Evolutionary conservation across 1,140 invertebrate species (phyloP).

Genomic region (Ceratina calcarata): DNA sequence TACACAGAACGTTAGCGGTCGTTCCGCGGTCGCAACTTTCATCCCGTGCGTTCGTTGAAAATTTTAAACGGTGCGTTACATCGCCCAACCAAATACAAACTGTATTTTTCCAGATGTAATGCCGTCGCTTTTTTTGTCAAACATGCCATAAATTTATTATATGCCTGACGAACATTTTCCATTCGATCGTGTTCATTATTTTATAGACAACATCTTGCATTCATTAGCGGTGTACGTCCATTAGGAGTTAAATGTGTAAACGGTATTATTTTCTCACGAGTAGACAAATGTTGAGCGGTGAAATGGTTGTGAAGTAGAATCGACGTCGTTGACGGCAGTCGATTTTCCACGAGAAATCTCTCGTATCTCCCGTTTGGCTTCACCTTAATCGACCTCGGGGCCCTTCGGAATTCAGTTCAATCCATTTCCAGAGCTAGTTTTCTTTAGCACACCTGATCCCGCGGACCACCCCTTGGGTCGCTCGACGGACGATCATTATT

Average conservation of each 20-base stretch:
- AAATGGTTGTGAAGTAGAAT: constrained; percentile 51
- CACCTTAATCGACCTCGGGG: constrained; percentile 64
- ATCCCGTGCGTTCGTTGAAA: constrained; percentile 38
- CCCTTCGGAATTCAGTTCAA: constrained; percentile 63
- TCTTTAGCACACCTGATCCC: constrained; percentile 63
- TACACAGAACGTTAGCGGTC: constrained; percentile 44
- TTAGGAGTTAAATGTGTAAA: background rate
- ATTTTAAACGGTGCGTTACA: background rate
- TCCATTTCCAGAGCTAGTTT: constrained; percentile 65
- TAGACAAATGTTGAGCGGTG: constrained; percentile 29
- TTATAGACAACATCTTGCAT: too few species aligned
- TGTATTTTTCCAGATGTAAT: background rate
- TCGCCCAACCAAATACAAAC: background rate
- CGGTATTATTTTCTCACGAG: constrained; percentile 37
- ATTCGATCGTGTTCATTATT: background rate
- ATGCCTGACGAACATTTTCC: background rate
- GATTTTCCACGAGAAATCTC: constrained; percentile 56
- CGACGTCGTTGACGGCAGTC: constrained; percentile 53
- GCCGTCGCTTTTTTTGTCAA: background rate
- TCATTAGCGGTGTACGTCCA: too few species aligned
- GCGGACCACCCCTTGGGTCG: constrained; percentile 34
- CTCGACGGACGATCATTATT: constrained; percentile 58
- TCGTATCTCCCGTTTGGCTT: constrained; percentile 61
- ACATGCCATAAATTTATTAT: background rate
- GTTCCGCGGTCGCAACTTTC: constrained; percentile 3